Base-by-base conservation (phyloP, 1,140 invertebrate genomes). In the Drosophila gunungcola region DNA sequence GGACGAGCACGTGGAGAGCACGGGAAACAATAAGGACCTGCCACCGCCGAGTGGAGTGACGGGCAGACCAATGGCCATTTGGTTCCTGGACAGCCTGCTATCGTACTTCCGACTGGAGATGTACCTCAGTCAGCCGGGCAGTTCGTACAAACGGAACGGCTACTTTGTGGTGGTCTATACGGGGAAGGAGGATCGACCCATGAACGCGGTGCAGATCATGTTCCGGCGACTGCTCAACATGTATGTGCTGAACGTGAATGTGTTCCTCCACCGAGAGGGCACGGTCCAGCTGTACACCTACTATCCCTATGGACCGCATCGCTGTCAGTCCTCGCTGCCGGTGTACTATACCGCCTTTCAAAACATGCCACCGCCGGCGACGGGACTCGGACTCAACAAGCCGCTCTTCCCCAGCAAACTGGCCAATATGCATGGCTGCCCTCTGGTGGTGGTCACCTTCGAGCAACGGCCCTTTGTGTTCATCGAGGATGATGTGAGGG, bases 191-290 rank as follows among this genome's bases (percentile, higher is more conserved):
- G 3, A 5, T 0, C 39, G 42, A 5, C 90, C 75, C 4, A 55
- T 91, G 21, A 36, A 27, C 4, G 65, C 60, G 5, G 76, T 91
- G 4, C 56, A 49, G 16, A 32, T 73, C 5, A 91, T 91, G 51
- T 91, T 91, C 69, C 53, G 42, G 2, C 80, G 90, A 0, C 65
- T 91, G 0, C 73, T 91, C 3, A 54, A 65, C 16, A 68, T 92
- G 11, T 92, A 91, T 32, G 73, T 86, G 42, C 60, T 81, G 12
- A 91, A 92, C 58, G 77, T 92, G 7, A 92, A 61, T 41, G 77
- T 92, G 6, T 60, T 92, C 12, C 42, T 91, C 7, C 34, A 54
- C 3, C 27, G 64, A 0, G 32, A 61, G 0, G 84, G 57, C 3
- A 56, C n/a, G 0, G 74, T 83, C 1, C 53, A 83, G 16, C 46